Base-by-base conservation (phyloP, 2,888 invertebrate genomes). In the Polyploca ridens region DNA sequence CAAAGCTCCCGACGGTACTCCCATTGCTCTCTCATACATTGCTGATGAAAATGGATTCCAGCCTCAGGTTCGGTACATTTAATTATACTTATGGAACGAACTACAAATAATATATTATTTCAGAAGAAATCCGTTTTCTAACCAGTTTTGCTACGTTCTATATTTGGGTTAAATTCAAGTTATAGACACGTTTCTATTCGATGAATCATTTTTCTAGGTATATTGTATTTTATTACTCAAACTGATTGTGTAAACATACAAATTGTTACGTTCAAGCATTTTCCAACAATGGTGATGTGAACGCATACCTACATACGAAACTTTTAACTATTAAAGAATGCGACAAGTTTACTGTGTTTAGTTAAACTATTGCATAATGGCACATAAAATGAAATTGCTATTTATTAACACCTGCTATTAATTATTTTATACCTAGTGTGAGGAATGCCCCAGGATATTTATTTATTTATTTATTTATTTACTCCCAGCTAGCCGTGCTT, bases 1-100 rank as follows among this genome's bases (percentile, higher is more conserved):
- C 86, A 96, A 96, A 44, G 94, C 96, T 0, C 96, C 96, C 3
- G 96, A 96, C 71, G 96, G 96, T 49, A 93, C 95, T 5, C 93
- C 95, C 14, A 96, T 96, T 70, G 83, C 94, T 0, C 90, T 96
- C 14, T 92, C 94, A 11, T 96, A 96, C 79, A 94, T 95, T 46
- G 96, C 96, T n/a, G 96, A 96, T 73, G 96, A 96, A 77, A 96
- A 96, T 70, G 96, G 96, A 58, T 96, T 96, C 86, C 95, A 95
- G 76, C 95, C 96, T 11, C 95, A 94, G 89, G 95, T 94, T 73
- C 73, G 60, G 63, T 58, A 58, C 4, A 41, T 13, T 41, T 41
- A 13, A 41, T 13, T 41, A 38, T 10, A 7, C 10, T 10, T 38
- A 38, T 10, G 10, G 38, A 38, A 7, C 10, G 2, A 1, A 5